phyloP scores from a whole-genome alignment of 2,888 invertebrate genomes.

The Osmoderma eremita region DNA sequence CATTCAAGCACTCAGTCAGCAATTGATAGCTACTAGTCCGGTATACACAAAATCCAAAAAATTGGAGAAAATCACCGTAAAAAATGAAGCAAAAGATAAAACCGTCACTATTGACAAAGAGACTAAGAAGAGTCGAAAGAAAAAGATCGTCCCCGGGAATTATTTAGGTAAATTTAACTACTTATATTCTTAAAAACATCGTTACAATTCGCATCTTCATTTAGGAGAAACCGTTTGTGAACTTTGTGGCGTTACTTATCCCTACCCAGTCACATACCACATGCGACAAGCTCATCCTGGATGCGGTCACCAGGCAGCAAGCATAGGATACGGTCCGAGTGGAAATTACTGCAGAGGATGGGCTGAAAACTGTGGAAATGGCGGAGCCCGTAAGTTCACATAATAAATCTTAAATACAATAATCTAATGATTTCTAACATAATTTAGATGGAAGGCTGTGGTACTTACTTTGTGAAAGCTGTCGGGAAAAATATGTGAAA shows the following conservation, averaged over 20 bases:
- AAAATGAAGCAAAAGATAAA: conserved; percentile 62
- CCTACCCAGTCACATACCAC: conserved; percentile 88
- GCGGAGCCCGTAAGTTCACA: conserved; percentile 73
- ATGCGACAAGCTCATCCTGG: conserved; percentile 92
- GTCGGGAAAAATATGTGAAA: conserved; percentile 80
- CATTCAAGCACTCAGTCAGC: conserved; percentile 73
- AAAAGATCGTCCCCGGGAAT: conserved; percentile 65
- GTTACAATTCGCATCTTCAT: not conserved
- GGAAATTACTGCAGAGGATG: conserved; percentile 89
- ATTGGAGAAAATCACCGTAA: conserved; percentile 52
- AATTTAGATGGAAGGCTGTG: conserved; percentile 63
- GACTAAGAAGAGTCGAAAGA: conserved; percentile 69
- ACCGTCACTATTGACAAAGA: conserved; percentile 61
- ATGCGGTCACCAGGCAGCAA: conserved; percentile 85
- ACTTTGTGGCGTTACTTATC: conserved; percentile 82
- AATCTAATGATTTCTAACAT: not conserved
- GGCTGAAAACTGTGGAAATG: conserved; percentile 90
- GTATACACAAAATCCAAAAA: conserved; percentile 55
- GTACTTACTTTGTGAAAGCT: conserved; percentile 93
- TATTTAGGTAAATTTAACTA: conserved; percentile 55
- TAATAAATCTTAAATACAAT: not conserved
- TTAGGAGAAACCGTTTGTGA: conserved; percentile 71
- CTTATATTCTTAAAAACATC: not conserved
- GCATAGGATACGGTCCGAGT: conserved; percentile 91
- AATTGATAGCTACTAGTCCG: conserved; percentile 71